Evolutionary conservation across 2,888 invertebrate genomes (phyloP), one percentile per base, ranked within the genome.

Genomic region (Cheilosia scutellata): DNA sequence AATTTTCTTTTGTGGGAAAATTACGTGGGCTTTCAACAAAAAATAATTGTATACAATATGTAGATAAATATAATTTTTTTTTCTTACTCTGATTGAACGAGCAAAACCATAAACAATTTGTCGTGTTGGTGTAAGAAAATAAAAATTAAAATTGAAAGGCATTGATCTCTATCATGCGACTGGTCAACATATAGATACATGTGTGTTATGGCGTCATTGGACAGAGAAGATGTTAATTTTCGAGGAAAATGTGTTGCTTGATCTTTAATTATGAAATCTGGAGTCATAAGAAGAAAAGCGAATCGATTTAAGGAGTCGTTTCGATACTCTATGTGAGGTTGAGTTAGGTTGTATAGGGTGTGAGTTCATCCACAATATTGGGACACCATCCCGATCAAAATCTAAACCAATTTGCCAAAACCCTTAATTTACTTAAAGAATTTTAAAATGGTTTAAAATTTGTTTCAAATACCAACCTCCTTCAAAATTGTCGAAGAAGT

Each of bases 51-150:
- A 27, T 11, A 37, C 5, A 20, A 20, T 20, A 13, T 27, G 16
- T 16, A 27, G 33, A 51, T 47, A 9, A 25, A 47, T 66, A 4
- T 11, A 1, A 9, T 16, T 16, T 60, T 71, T 71, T 13, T 5
- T 25, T 13, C 20, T 33, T 42, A 37, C 37, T 37, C 42, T 33
- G 33, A 51, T 42, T 62, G 42, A 5, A n/a, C 7, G 11, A 25
- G 6, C 51, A 40, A 60, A 62, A 60, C 6, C 51, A 72, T 72
- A 72, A 62, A 60, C 49, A 72, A 72, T 49, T 40, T 71, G 71
- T 71, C 49, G n/a, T 42, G 25, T 60, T 42, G n/a, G 40, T 42
- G 42, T 42, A 11, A 37, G 3, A 27, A 60, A 40, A 42, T n/a
- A 60, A 16, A 60, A 31, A 6, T 37, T 44, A 27, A 40, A 25